Percentiles rank a stretch among this genome's conserved stretches.
phyloP scores from a whole-genome alignment of 2,797 vertebrate genomes.

The Psittacula derbiana region DNA sequence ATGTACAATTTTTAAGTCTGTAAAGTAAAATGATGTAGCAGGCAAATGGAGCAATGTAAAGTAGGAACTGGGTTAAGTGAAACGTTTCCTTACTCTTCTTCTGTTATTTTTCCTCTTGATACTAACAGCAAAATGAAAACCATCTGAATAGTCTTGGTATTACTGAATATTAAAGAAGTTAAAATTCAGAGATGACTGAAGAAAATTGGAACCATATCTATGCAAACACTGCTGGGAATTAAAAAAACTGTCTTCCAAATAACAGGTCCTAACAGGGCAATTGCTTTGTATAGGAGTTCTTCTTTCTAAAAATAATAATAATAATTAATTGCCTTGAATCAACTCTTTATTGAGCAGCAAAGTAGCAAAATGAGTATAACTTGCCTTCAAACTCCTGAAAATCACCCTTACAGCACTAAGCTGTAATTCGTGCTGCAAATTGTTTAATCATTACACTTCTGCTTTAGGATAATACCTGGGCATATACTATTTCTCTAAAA shows the following conservation, averaged over 20 bases:
- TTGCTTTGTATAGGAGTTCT: background rate
- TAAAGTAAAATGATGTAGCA: background rate
- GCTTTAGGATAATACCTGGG: background rate
- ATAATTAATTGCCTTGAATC: background rate
- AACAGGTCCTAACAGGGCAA: background rate
- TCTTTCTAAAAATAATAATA: conserved; percentile 9
- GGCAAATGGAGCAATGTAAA: background rate
- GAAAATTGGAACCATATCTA: background rate
- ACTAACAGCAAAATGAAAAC: background rate
- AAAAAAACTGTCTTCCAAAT: conserved; percentile 47
- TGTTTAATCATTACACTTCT: background rate
- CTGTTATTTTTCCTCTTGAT: background rate
- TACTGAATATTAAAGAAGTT: background rate
- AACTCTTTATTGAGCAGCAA: background rate
- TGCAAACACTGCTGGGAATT: conserved; percentile 13
- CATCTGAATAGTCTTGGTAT: background rate
- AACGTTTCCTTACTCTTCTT: background rate
- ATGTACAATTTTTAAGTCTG: background rate
- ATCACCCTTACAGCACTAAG: background rate
- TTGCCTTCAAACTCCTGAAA: background rate
- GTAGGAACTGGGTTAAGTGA: background rate
- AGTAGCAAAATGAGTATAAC: background rate
- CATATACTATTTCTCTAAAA: background rate
- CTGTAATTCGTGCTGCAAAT: background rate
- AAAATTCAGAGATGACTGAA: background rate